Percentiles rank a stretch among this genome's conserved stretches.
Evolutionary conservation across 1,140 invertebrate species (phyloP).

Genomic region (Drosophila pectinifera): DNA sequence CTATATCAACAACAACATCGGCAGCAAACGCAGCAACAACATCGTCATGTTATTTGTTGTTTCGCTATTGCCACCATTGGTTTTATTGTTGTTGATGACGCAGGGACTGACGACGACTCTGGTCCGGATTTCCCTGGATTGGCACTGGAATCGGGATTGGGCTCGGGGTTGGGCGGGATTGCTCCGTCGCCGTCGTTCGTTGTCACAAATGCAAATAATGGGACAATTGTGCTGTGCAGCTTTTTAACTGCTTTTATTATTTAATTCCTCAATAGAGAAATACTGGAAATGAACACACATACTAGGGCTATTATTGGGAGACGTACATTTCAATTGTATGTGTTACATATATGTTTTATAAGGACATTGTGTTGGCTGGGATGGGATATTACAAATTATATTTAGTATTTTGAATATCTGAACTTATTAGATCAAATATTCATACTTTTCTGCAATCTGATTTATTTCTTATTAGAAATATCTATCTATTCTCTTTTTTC

Average conservation of each 20-base stretch:
- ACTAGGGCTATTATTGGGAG: neutral
- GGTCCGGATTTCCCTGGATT: slow-evolving; percentile 28
- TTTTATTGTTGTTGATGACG: slow-evolving; percentile 76
- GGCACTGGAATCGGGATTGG: slow-evolving; percentile 6
- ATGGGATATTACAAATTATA: too few relatives aligned
- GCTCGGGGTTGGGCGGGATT: neutral
- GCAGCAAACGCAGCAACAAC: slow-evolving; percentile 32
- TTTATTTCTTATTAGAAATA: too few relatives aligned
- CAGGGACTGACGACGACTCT: slow-evolving; percentile 39
- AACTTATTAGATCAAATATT: too few relatives aligned
- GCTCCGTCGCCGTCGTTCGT: slow-evolving; percentile 31
- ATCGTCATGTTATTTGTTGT: slow-evolving; percentile 56
- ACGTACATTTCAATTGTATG: neutral
- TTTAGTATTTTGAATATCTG: too few relatives aligned
- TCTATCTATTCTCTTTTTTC: too few relatives aligned
- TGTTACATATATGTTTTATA: neutral
- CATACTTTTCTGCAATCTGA: too few relatives aligned
- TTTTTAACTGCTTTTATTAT: slow-evolving; percentile 75
- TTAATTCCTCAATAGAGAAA: slow-evolving; percentile 71
- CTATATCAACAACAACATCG: slow-evolving; percentile 50
- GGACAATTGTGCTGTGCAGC: slow-evolving; percentile 72
- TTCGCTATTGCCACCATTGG: slow-evolving; percentile 61
- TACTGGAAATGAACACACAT: slow-evolving; percentile 1
- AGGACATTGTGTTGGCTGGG: neutral
- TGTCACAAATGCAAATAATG: slow-evolving; percentile 84